Percentiles rank a stretch among this genome's conserved stretches.
Evolutionary conservation across 2,113 vertebrate species (phyloP).

Genomic region (Brachyhypopomus gauderio): DNA sequence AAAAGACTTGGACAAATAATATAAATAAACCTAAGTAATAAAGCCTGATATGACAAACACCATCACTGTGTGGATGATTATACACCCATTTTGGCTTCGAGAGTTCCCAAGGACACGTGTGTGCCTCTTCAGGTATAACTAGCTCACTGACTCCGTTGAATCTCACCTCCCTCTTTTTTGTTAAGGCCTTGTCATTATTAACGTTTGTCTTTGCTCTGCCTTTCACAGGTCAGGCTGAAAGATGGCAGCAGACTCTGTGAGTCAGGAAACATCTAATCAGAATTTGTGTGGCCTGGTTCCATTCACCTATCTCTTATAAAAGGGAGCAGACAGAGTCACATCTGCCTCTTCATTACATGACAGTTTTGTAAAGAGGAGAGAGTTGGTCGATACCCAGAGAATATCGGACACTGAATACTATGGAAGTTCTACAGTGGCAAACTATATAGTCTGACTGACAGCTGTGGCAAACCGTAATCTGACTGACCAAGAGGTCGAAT

Average conservation of each 20-base stretch:
- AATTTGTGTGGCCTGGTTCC: constrained; percentile 14
- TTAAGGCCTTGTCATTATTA: constrained; percentile 5
- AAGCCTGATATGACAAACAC: constrained; percentile 42
- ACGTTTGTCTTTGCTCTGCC: neutral
- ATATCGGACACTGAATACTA: neutral
- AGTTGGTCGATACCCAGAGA: neutral
- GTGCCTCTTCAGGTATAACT: constrained; percentile 14
- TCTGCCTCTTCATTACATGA: constrained; percentile 15
- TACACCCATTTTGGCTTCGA: neutral
- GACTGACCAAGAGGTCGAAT: no score
- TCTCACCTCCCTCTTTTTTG: neutral
- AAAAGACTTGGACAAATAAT: neutral
- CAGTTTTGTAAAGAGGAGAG: constrained; percentile 2
- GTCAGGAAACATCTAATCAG: constrained; percentile 6
- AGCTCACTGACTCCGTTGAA: constrained; percentile 45
- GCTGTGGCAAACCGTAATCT: no score
- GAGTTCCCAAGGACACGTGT: neutral
- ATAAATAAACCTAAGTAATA: neutral
- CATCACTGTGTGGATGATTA: constrained; percentile 33
- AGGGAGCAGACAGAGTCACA: constrained; percentile 22
- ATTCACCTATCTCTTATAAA: constrained; percentile 6
- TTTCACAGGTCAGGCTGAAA: neutral
- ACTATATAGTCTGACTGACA: neutral
- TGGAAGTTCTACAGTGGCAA: no score
- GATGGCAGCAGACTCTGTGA: neutral